Percentiles rank a stretch among this genome's conserved stretches.
These are phyloP conservation scores for Fistularia tabacaria DNA, from an alignment of 2,797 vertebrate species.

Conservation along the genomic window DNA sequence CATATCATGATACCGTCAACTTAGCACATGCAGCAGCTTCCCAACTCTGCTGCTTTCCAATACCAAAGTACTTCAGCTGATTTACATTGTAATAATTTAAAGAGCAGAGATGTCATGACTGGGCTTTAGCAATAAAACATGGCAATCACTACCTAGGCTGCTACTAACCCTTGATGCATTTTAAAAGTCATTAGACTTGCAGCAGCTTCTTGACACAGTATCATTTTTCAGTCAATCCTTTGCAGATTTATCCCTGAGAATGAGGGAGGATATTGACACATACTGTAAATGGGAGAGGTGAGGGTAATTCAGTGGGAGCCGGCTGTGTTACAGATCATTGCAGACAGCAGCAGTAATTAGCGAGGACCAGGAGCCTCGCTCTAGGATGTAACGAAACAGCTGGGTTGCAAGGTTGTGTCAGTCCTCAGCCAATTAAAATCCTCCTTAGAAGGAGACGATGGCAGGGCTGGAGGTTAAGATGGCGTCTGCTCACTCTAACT, in stretches of 20 bases:
- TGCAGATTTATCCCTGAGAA: slow-evolving; percentile 46
- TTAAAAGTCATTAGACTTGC: slow-evolving; percentile 73
- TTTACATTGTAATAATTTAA: slow-evolving; percentile 81
- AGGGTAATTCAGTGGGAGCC: slow-evolving; percentile 34
- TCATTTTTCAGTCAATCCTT: slow-evolving; percentile 51
- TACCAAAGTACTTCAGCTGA: slow-evolving; percentile 70
- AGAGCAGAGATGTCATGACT: slow-evolving; percentile 63
- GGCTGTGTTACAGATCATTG: slow-evolving; percentile 43
- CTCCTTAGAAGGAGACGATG: slow-evolving; percentile 30
- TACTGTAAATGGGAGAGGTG: slow-evolving; percentile 36
- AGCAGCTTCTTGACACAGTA: slow-evolving; percentile 40
- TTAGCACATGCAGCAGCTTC: slow-evolving; percentile 68
- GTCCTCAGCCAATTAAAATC: slow-evolving; percentile 50
- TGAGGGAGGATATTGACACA: slow-evolving; percentile 45
- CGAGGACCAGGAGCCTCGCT: slow-evolving; percentile 47
- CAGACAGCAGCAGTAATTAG: slow-evolving; percentile 60
- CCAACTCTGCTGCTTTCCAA: slow-evolving; percentile 75
- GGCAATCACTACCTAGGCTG: slow-evolving; percentile 64
- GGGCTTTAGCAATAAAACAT: slow-evolving; percentile 69
- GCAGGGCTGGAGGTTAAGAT: slow-evolving; percentile 26
- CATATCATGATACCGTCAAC: slow-evolving; percentile 75
- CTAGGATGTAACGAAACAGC: slow-evolving; percentile 40
- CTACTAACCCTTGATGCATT: slow-evolving; percentile 70
- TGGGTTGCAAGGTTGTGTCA: slow-evolving; percentile 36
- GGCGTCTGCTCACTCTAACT: slow-evolving; percentile 17